Base-by-base conservation (phyloP, 2,888 invertebrate species). In the Linyphia triangularis region DNA sequence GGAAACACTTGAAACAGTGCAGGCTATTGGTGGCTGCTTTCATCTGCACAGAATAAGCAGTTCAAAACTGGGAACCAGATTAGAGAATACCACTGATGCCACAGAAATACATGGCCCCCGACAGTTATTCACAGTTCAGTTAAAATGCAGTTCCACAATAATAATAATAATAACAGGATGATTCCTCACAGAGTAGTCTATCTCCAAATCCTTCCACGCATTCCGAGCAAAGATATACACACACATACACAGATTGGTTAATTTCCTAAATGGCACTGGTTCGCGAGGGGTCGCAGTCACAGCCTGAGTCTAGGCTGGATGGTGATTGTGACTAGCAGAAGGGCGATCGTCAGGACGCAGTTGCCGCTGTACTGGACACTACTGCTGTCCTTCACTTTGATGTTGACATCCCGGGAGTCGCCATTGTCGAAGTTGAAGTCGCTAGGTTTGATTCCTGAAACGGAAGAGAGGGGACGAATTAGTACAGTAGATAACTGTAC, bases 341-440 rank as follows among this genome's bases (percentile, higher is more conserved):
- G 24, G 26, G 72, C 63, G 19, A 40, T 1, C 3, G 72, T 51
- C 65, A 81, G 81, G 75, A 26, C 24, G 22, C 37, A 59, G 40
- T 30, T 51, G 26, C 57, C 43, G 57, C 65, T 40, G 24, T 33
- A 73, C 43, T 33, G 61, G 19, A 51, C 61, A 63, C 70, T 77
- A 61, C 83, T 83, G 63, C 24, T 83, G 61, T 83, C 88, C 70
- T 88, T 88, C 30, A 88, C 83, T 70, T 78, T 88, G 77, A 88
- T 83, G 65, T 88, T 78, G 10, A 82, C 83, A n/a, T 82, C 72
- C 9, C 88, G 19, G 26, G 69, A 33, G 43, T 88, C 88, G 1
- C 88, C 83, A 16, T 22, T 70, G 63, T 88, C 88, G 40, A 88
- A 88, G 63, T 88, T 88, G 69, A 88, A 88, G 43, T 88, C 88